Percentiles rank a stretch among this genome's conserved stretches.
Evolutionary conservation across 2,888 invertebrate genomes (phyloP).

Genomic region (Drosophila emarginata): DNA sequence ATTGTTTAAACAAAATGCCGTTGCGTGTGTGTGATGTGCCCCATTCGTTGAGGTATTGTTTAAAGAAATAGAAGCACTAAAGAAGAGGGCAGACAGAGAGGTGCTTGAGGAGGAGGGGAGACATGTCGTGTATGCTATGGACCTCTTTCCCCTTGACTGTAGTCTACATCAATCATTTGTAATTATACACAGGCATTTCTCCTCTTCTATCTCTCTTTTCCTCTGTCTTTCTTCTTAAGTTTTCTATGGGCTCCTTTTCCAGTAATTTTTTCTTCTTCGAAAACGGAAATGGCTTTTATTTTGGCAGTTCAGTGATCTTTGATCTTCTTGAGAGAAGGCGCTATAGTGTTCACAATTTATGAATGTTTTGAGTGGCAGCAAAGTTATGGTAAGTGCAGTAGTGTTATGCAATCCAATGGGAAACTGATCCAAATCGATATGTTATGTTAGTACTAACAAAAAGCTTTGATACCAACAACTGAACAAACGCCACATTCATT

Average conservation of each 20-base stretch:
- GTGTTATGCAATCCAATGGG: constrained; percentile 13
- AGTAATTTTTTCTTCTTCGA: constrained; percentile 3
- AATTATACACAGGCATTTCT: constrained; percentile 54
- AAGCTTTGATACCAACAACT: background rate
- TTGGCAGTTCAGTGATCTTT: constrained; percentile 59
- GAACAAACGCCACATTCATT: background rate
- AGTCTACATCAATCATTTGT: constrained; percentile 68
- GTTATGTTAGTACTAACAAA: background rate
- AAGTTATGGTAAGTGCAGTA: constrained; percentile 19
- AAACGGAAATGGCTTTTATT: constrained; percentile 67
- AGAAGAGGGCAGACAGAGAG: background rate
- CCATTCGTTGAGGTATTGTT: constrained; percentile 49
- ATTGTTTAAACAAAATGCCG: constrained; percentile 53
- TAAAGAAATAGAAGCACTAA: too few relatives aligned
- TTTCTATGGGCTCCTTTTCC: constrained; percentile 24
- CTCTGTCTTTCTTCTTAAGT: background rate
- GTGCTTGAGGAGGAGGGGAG: constrained; percentile 15
- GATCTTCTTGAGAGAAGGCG: constrained; percentile 34
- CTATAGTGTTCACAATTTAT: constrained; percentile 37
- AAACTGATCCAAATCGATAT: constrained; percentile 12
- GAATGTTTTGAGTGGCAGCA: constrained; percentile 30
- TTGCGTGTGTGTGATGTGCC: constrained; percentile 66
- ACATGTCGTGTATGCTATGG: constrained; percentile 22
- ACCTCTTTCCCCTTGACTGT: constrained; percentile 2
- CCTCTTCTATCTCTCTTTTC: constrained; percentile 15